Evolutionary conservation across 2,797 vertebrate species (phyloP), one percentile per base, ranked within the genome.

Genomic region (Benthosema pterotum): DNA sequence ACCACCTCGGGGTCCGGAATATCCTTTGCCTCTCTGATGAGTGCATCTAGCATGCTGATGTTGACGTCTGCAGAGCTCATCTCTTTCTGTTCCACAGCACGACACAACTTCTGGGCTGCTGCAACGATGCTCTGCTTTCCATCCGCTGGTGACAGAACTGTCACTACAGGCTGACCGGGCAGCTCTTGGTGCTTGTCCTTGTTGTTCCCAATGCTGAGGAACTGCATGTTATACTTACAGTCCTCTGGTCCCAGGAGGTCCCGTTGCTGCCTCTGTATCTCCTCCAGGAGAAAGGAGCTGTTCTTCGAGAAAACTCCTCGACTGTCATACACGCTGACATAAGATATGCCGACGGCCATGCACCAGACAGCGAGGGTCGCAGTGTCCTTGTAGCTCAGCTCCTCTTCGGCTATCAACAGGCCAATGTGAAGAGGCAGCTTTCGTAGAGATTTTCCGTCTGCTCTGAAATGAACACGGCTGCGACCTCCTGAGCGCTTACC

Each of bases 331-430:
- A 99, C 95, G 77, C 95, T 98, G 83, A 99, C 92, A 50, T 96
- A 97, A 0, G 97, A 98, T 83, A 99, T 96, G 14, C 97, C 97
- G 53, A 97, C 92, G 0, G 97, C 96, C 95, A 98, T 95, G 28
- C 97, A 98, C 97, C 97, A 99, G 52, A 98, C 96, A 65, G 96
- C 97, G 74, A 99, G 86, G 84, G 92, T 98, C 3, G 96, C 96
- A 60, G 97, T 91, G 79, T 99, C 96, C 5, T 95, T 89, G 78
- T 93, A 97, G 82, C 94, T 96, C 60, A 90, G 93, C 68, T 97
- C 94, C 17, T 96, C 95, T 51, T 96, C 96, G 1, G 93, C 89
- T 42, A 99, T 86, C 87, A 99, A 63, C 49, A 99, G 87, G 61
- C 95, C 95, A 67, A 98, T 76, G 70, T 98, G 97, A 53, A 94